These are phyloP conservation scores for Karalla daura DNA, from an alignment of 2,797 vertebrate species.

Conservation along the genomic window DNA sequence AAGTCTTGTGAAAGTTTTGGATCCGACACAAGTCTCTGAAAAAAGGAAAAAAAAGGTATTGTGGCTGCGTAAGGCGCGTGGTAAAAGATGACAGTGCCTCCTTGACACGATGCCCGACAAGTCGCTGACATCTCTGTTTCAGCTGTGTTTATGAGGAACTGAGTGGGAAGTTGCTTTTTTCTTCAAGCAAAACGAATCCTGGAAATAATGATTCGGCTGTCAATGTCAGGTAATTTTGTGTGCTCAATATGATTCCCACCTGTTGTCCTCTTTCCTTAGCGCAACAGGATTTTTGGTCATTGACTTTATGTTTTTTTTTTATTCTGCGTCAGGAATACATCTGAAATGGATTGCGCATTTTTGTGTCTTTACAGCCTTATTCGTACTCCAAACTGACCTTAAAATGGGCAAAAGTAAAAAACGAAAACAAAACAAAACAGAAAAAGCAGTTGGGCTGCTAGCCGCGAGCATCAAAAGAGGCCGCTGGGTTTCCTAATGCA, in stretches of 20 bases:
- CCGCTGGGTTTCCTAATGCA: neutral
- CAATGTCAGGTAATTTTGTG: no score
- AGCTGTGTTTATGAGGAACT: slow-evolving; percentile 1
- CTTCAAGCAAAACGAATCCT: neutral
- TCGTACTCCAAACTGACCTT: no score
- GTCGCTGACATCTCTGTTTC: slow-evolving; percentile 16
- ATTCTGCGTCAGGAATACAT: neutral
- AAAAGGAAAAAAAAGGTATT: no score
- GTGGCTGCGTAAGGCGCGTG: neutral
- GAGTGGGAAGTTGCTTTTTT: neutral
- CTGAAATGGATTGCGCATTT: neutral
- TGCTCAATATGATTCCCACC: no score
- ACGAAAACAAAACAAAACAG: no score
- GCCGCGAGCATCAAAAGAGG: no score
- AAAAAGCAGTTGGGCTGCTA: no score
- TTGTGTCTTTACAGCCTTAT: neutral
- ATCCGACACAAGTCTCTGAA: slow-evolving; percentile 13
- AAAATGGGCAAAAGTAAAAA: no score
- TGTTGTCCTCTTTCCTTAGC: neutral
- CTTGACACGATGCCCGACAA: neutral
- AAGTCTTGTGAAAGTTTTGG: slow-evolving; percentile 26
- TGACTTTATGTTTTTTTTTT: no score
- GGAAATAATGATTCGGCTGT: neutral
- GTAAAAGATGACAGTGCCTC: neutral
- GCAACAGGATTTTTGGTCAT: neutral